A percentile compares a stretch with the other conserved stretches of the same genome.
phyloP scores from a whole-genome alignment of 2,888 invertebrate species.

The Megamerina dolium region DNA sequence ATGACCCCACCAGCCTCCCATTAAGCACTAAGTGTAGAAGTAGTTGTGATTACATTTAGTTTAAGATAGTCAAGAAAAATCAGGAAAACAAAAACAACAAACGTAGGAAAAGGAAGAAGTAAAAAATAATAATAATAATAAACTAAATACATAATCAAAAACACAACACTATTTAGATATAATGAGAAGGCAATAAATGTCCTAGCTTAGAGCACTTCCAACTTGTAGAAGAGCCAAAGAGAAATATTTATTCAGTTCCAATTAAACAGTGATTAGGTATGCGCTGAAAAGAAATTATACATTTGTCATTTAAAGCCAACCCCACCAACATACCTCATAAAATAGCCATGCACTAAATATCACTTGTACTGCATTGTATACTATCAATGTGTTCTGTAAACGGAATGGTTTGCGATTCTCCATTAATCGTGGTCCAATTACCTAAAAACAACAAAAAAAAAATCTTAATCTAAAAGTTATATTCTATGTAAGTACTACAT shows the following conservation, averaged over 20 bases:
- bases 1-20: conserved; percentile 85
- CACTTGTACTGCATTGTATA: conserved; percentile 85
- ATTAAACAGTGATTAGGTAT: not conserved
- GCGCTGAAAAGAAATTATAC: no score
- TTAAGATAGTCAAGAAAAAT: no score
- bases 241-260: conserved; percentile 8
- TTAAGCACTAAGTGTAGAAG: conserved; percentile 76
- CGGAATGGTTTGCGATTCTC: conserved; percentile 86
- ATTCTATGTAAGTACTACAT: no score
- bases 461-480: no score
- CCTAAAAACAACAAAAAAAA: conserved; percentile 49
- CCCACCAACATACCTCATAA: conserved; percentile 81
- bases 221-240: no score
- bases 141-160: conserved; percentile 23
- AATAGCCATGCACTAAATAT: conserved; percentile 85
- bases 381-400: conserved; percentile 68
- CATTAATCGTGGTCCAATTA: conserved; percentile 84
- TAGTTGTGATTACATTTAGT: no score
- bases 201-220: no score
- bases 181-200: not conserved
- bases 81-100: conserved; percentile 22
- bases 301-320: no score
- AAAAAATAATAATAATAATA: conserved; percentile 25
- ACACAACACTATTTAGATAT: conserved; percentile 1
- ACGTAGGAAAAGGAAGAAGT: conserved; percentile 31